A percentile compares a stretch with the other conserved stretches of the same genome.
These are phyloP conservation scores for Xestia c-nigrum DNA, from an alignment of 2,888 invertebrate species.

Conservation along the genomic window DNA sequence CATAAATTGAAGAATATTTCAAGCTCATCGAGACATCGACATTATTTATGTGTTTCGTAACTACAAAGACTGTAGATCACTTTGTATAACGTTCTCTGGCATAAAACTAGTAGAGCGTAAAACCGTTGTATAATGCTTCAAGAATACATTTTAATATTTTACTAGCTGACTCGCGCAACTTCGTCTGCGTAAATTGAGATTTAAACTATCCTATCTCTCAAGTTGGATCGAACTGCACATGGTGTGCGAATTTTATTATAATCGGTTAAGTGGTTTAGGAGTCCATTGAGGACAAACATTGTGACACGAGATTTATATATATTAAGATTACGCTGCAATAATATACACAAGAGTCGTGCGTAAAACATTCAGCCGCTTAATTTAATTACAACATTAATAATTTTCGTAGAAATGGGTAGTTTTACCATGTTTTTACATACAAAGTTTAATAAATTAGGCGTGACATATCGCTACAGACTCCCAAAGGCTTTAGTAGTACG, in stretches of 20 bases:
- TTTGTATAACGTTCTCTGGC: conserved; percentile 21
- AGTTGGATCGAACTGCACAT: no score
- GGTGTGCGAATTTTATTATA: no score
- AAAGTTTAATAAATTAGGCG: conserved; percentile 26
- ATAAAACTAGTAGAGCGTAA: neutral
- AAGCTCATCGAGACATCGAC: conserved; percentile 30
- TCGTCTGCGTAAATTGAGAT: no score
- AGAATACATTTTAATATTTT: conserved; percentile 27
- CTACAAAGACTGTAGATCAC: conserved; percentile 24
- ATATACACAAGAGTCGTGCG: neutral
- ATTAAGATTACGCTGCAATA: neutral
- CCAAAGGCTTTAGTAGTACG: conserved; percentile 22
- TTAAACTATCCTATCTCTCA: no score
- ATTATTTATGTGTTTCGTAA: conserved; percentile 42
- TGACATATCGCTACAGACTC: conserved; percentile 18
- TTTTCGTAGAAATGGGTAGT: conserved; percentile 17
- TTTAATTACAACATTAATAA: conserved; percentile 21
- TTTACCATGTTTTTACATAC: conserved; percentile 14
- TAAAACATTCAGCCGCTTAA: conserved; percentile 33
- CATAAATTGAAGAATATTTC: conserved; percentile 49
- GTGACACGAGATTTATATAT: no score
- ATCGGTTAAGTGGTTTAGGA: no score
- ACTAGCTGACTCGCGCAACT: no score
- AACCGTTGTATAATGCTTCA: neutral
- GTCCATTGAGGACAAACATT: no score